Base-by-base conservation (phyloP, 2,888 invertebrate genomes). In the Abrostola tripartita region DNA sequence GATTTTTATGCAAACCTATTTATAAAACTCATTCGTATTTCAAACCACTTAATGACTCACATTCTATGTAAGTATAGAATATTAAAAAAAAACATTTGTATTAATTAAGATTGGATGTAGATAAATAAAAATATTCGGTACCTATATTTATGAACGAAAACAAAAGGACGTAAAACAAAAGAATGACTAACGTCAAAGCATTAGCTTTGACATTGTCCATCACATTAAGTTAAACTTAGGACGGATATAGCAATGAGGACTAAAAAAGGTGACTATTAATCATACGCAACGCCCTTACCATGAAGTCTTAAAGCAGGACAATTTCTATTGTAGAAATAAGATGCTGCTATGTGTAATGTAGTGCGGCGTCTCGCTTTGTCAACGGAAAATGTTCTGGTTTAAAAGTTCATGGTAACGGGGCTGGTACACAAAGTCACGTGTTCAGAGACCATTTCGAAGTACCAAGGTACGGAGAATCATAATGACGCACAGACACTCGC, bases 401-500 rank as follows among this genome's bases (percentile, higher is more conserved):
- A 24, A 24, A 4, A 24, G 24, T 24, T 24, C 24, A 24, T 24
- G 24, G 24, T 24, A 24, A 24, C n/a, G n/a, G n/a, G n/a, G n/a
- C 1, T 24, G 24, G 24, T 24, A 24, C 24, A 67, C 52, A 49
- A 40, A 64, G 58, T 71, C 72, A 77, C 55, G 49, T 68, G 70
- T 50, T 68, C 61, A 44, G 42, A 69, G 68, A 61, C 70, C 75
- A 79, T 73, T 74, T 79, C 70, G 36, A 68, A 76, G 74, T 72
- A 81, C 61, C 65, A 74, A 78, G 76, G 62, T 90, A 87, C 86
- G 79, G 81, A 79, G 90, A 90, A 90, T 68, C 68, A 42, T 63
- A 47, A 82, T 92, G 92, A 93, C 91, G 87, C 91, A 91, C 78
- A 67, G 93, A 92, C 87, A 88, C 80, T 76, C 85, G 74, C 69